phyloP scores from a whole-genome alignment of 2,113 vertebrate genomes.

The Hyaena hyaena region DNA sequence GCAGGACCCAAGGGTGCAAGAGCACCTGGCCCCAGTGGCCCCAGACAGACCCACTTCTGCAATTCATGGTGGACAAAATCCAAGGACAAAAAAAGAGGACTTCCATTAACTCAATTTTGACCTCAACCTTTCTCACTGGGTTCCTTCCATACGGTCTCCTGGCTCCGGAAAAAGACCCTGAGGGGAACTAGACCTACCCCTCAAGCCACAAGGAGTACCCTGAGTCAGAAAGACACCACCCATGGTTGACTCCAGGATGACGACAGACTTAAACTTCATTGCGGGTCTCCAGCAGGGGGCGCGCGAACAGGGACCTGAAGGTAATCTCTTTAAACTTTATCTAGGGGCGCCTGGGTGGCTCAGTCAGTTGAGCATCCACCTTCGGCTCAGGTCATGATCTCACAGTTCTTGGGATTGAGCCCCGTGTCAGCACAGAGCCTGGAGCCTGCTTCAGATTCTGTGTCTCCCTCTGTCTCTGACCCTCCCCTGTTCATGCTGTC shows the following conservation, averaged over 20 bases:
- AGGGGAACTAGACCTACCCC: not conserved
- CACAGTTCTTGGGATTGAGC: no score
- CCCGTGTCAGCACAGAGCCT: no score
- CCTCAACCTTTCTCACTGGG: not conserved
- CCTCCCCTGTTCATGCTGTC: no score
- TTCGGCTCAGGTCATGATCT: no score
- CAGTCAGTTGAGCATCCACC: no score
- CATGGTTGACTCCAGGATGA: not conserved
- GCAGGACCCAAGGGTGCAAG: not conserved
- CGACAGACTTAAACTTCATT: not conserved
- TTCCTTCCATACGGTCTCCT: rapidly evolving
- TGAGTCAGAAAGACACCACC: not conserved
- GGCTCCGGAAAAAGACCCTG: not conserved
- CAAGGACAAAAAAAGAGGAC: not conserved
- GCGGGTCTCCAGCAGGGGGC: no score
- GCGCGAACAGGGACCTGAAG: no score
- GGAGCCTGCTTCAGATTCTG: no score
- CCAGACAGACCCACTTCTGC: not conserved
- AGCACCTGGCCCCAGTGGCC: not conserved
- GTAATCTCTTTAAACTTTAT: no score
- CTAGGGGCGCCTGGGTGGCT: no score
- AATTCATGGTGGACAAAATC: not conserved
- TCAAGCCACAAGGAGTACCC: not conserved
- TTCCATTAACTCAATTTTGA: no score
- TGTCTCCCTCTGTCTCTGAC: no score